phyloP scores from a whole-genome alignment of 2,113 vertebrate genomes.

The Struthidea cinerea region DNA sequence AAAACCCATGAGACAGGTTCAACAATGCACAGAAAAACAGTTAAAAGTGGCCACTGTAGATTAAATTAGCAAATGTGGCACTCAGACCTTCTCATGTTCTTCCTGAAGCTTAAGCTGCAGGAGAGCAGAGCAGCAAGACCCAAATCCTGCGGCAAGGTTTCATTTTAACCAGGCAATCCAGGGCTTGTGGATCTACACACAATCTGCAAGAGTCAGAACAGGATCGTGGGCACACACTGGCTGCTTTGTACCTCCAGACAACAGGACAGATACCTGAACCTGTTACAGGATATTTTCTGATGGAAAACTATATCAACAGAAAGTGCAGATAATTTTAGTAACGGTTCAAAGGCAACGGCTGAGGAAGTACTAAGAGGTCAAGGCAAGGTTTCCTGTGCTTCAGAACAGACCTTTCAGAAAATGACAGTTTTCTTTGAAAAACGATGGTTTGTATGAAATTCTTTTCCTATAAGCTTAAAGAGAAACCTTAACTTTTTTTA shows the following conservation, averaged over 20 bases:
- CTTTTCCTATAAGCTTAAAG: not conserved
- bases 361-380: not conserved
- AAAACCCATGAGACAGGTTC: not conserved
- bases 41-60: not conserved
- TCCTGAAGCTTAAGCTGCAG: not conserved
- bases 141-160: not conserved
- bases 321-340: not conserved
- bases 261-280: not conserved
- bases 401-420: not conserved
- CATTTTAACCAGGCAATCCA: accelerated
- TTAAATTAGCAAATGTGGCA: not conserved
- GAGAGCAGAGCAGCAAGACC: not conserved
- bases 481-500: not conserved
- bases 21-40: not conserved
- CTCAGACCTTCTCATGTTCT: not conserved
- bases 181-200: not conserved
- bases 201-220: accelerated
- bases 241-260: not conserved
- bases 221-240: accelerated
- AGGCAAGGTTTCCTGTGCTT: not conserved
- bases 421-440: not conserved
- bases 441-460: not conserved
- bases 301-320: not conserved
- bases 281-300: not conserved
- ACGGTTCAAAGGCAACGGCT: not conserved